Evolutionary conservation across 2,113 vertebrate species (phyloP).

Genomic region (Dasyurus viverrinus): DNA sequence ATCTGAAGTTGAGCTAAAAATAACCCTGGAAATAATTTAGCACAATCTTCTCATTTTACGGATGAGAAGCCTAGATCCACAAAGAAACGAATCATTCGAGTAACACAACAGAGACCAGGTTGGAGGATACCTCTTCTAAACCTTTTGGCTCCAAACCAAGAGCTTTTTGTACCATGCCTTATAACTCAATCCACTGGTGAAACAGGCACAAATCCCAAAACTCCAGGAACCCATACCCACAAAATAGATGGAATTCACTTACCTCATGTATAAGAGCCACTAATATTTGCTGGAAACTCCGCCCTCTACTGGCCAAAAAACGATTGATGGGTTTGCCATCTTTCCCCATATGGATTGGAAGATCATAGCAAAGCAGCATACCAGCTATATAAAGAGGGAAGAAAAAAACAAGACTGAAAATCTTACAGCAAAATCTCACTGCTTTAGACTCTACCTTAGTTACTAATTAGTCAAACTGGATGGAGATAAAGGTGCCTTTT

Average conservation of each 20-base stretch:
- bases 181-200: background rate
- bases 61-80: background rate
- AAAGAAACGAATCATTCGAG: background rate
- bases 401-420: conserved; percentile 25
- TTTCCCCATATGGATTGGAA: conserved; percentile 91
- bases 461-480: background rate
- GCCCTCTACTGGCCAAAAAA: conserved; percentile 90
- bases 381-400: conserved; percentile 85
- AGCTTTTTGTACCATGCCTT: too few relatives aligned
- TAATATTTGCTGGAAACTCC: conserved; percentile 93
- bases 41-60: background rate
- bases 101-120: background rate
- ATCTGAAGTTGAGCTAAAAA: background rate
- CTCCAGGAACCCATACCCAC: background rate
- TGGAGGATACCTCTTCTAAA: background rate
- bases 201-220: conserved; percentile 16
- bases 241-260: conserved; percentile 44
- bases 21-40: background rate
- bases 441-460: background rate
- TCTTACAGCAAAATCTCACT: conserved; percentile 4
- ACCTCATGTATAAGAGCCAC: conserved; percentile 94
- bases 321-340: conserved; percentile 91
- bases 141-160: background rate
- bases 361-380: conserved; percentile 92
- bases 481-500: background rate